Conservation (phyloP, 2,888 invertebrate genomes). For the Arctia plantaginis region DNA sequence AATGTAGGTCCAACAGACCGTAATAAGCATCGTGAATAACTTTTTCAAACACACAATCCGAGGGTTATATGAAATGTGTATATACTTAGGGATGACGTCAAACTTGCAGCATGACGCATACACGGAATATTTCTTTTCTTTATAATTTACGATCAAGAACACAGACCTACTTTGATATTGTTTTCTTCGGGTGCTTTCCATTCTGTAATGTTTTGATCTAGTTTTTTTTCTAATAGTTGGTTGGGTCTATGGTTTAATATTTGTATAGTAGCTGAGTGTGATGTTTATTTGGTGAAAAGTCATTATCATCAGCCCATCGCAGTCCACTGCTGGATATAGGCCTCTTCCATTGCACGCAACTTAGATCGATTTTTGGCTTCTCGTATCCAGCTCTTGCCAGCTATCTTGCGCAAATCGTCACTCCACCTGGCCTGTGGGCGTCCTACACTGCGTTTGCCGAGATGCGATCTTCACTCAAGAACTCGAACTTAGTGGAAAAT, state of each 20-base stretch:
- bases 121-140: constrained; percentile 16
- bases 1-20: neutral
- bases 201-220: neutral
- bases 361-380: too few relatives aligned
- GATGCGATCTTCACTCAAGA: too few relatives aligned
- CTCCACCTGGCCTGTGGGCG: too few relatives aligned
- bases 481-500: too few relatives aligned
- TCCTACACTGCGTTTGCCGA: too few relatives aligned
- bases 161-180: constrained; percentile 8
- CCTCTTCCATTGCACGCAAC: too few relatives aligned
- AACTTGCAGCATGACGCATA: constrained; percentile 24
- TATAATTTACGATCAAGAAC: constrained; percentile 10
- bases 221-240: constrained; percentile 1
- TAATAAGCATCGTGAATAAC: neutral
- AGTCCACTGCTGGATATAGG: too few relatives aligned
- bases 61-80: neutral
- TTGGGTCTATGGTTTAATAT: neutral
- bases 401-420: too few relatives aligned
- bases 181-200: constrained; percentile 4
- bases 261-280: neutral
- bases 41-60: neutral
- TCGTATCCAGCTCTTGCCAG: too few relatives aligned
- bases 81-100: constrained; percentile 21
- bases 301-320: too few relatives aligned
- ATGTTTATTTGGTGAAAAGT: too few relatives aligned